phyloP scores from a whole-genome alignment of 2,888 invertebrate genomes.

The Tricholauxania praeusta region DNA sequence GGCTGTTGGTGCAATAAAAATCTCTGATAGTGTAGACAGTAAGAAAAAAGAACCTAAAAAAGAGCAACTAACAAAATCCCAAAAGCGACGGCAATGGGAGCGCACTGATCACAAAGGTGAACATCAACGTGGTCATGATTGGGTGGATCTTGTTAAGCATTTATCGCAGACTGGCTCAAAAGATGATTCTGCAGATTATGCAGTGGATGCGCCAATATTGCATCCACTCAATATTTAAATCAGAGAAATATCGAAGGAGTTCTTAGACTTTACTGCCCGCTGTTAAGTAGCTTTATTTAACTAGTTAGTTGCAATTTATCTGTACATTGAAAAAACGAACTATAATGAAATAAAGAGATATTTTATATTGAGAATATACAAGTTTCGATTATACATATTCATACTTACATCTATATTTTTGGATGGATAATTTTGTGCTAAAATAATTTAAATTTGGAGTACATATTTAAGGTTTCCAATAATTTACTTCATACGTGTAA shows the following conservation, averaged over 20 bases:
- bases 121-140: constrained; percentile 90
- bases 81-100: constrained; percentile 91
- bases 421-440: too few relatives aligned
- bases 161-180: constrained; percentile 80
- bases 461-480: too few relatives aligned
- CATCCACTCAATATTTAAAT: constrained; percentile 57
- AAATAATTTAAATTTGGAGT: too few relatives aligned
- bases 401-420: too few relatives aligned
- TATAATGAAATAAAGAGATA: neutral
- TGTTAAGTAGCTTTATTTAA: constrained; percentile 13
- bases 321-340: neutral
- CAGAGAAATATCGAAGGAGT: neutral
- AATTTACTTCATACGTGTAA: too few relatives aligned
- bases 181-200: constrained; percentile 50
- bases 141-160: constrained; percentile 97
- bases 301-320: constrained; percentile 32
- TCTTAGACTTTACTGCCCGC: constrained; percentile 7
- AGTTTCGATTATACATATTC: neutral
- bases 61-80: constrained; percentile 90
- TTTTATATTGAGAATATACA: constrained; percentile 12
- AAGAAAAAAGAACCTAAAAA: constrained; percentile 77
- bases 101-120: constrained; percentile 86
- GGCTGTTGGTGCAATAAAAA: constrained; percentile 60
- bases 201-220: constrained; percentile 43
- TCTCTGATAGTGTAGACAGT: constrained; percentile 62